Evolutionary conservation across 2,797 vertebrate genomes (phyloP), one percentile per base, ranked within the genome.

Genomic region (Amniataba percoides): DNA sequence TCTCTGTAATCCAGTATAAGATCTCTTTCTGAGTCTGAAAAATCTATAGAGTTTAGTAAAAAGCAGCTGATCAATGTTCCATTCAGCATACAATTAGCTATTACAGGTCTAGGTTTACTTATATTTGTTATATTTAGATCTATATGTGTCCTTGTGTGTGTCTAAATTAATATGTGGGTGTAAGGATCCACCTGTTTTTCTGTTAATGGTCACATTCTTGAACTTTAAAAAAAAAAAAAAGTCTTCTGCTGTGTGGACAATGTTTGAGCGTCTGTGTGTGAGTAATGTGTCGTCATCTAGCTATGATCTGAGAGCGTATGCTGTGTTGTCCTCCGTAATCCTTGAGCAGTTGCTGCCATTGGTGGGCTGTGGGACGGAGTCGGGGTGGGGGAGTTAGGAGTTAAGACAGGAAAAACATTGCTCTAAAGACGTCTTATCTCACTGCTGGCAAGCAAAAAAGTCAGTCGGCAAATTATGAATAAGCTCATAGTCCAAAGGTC

Each of bases 241-340:
- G 12, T 64, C 27, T 46, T 64, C 53, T 66, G 45, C 63, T 69
- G n/a, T 34, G 19, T 39, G 43, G 16, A 14, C 70, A 58, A 11
- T 15, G 62, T 68, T 77, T 71, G 34, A 75, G 59, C 11, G 31
- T 68, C 75, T 75, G 43, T 52, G 36, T 75, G 71, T 83, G 71
- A 78, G 77, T 69, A 80, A 77, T 46, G 65, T 86, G 79, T 81
- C 43, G 75, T 90, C 84, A 86, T 80, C 69, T 71, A 36, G 74
- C 76, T 78, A 77, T 83, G 84, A 91, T 90, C 75, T 84, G 62
- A 84, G 68, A 75, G 81, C 72, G 71, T 83, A 77, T 87, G 89
- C 87, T 71, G 71, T 86, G 66, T 86, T 84, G 72, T 79, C 66
- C 57, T 49, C 63, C 75, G 59, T 94, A 95, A 95, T 95, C 93